A percentile compares a stretch with the other conserved stretches of the same genome.
These are phyloP conservation scores for Parapristionchus giblindavisi DNA, from an alignment of 2,888 invertebrate species.

Conservation along the genomic window DNA sequence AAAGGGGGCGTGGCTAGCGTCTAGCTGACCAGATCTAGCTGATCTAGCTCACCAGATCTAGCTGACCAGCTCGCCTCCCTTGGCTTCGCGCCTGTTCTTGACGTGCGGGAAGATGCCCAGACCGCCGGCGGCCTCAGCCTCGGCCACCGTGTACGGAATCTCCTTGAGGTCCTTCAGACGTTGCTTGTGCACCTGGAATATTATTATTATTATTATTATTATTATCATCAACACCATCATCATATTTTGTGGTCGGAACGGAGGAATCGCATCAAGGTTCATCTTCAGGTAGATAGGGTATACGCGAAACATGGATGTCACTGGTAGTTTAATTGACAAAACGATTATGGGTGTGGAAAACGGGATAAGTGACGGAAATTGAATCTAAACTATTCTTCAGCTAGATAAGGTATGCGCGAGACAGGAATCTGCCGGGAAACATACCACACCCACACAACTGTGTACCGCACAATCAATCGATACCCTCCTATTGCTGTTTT, in stretches of 20 bases:
- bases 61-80: slow-evolving; percentile 11
- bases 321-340: too few relatives aligned
- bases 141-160: slow-evolving; percentile 64
- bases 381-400: too few relatives aligned
- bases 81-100: slow-evolving; percentile 44
- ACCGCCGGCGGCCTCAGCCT: slow-evolving; percentile 66
- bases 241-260: slow-evolving; percentile 15
- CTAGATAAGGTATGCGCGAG: too few relatives aligned
- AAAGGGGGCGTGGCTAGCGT: slow-evolving; percentile 6
- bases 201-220: background rate
- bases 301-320: too few relatives aligned
- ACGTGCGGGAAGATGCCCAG: slow-evolving; percentile 57
- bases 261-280: too few relatives aligned
- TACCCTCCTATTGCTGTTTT: too few relatives aligned
- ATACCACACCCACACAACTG: too few relatives aligned
- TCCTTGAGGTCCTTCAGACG: slow-evolving; percentile 62
- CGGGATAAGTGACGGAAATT: too few relatives aligned
- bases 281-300: too few relatives aligned
- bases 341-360: too few relatives aligned
- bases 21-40: background rate
- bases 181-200: slow-evolving; percentile 58
- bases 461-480: too few relatives aligned
- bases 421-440: too few relatives aligned
- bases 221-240: background rate
- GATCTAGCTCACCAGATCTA: slow-evolving; percentile 1